Evolutionary conservation across 64 coral and sea anemone species (phyloP).

Genomic region (Platygyra sinensis): DNA sequence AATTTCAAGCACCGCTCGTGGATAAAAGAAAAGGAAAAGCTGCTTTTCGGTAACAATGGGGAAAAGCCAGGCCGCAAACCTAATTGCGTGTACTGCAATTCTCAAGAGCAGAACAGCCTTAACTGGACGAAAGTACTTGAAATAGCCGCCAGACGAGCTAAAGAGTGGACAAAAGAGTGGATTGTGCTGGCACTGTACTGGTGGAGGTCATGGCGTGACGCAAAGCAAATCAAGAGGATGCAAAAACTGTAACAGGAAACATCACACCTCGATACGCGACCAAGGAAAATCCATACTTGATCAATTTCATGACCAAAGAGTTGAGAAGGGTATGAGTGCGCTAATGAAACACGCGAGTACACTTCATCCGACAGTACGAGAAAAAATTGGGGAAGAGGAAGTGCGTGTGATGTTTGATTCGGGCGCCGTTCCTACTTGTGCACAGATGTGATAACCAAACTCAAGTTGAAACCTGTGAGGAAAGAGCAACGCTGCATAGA

Average conservation of each 20-base stretch:
- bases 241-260: conserved; percentile 34
- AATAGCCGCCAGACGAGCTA: conserved; percentile 29
- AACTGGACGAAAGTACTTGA: conserved; percentile 68
- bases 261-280: conserved; percentile 56
- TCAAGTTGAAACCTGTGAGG: conserved; percentile 33
- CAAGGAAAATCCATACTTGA: too few species aligned
- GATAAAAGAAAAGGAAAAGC: neutral
- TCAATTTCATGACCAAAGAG: neutral
- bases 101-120: conserved; percentile 6
- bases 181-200: conserved; percentile 47
- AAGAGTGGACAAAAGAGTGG: conserved; percentile 20
- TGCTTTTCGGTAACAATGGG: conserved; percentile 8
- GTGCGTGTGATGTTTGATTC: conserved; percentile 54
- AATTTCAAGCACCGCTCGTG: neutral
- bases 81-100: conserved; percentile 69
- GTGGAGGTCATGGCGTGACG: neutral
- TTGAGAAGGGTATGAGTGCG: conserved; percentile 3
- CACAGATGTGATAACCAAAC: conserved; percentile 45
- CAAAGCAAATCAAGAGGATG: conserved; percentile 53
- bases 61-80: neutral
- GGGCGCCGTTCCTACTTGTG: conserved; percentile 62
- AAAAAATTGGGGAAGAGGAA: conserved; percentile 7
- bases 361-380: conserved; percentile 7
- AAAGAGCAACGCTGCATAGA: conserved; percentile 31
- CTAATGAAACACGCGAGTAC: conserved; percentile 4